Conservation (phyloP, 2,888 invertebrate genomes). For the Plagiodera versicolora region DNA sequence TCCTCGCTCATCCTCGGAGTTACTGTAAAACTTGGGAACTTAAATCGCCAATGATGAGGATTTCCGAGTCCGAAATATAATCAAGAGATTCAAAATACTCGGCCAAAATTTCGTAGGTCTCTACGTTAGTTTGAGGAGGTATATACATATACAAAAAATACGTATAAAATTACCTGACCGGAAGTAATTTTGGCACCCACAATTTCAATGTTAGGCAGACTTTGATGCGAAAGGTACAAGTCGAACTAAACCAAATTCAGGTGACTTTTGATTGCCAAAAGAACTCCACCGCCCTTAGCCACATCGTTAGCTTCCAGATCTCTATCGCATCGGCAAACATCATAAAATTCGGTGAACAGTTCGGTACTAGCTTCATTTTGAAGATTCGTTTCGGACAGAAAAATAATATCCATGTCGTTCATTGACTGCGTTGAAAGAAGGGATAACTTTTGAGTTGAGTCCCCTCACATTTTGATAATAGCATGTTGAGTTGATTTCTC, state of each 20-base stretch:
- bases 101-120: background rate
- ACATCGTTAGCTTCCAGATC: constrained; percentile 1
- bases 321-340: constrained; percentile 5
- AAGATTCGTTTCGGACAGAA: too few species aligned
- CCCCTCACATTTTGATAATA: background rate
- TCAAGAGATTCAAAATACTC: background rate
- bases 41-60: background rate
- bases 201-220: background rate
- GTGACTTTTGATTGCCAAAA: background rate
- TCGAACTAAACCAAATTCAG: background rate
- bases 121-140: constrained; percentile 2
- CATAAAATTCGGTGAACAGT: background rate
- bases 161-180: background rate
- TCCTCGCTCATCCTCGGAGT: background rate
- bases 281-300: constrained; percentile 3
- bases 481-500: constrained; percentile 6
- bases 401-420: too few species aligned
- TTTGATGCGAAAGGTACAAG: background rate
- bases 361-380: constrained; percentile 1
- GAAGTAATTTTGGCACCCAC: background rate
- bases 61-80: background rate
- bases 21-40: background rate
- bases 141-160: background rate
- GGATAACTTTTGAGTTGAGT: constrained; percentile 4
- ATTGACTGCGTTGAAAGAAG: too few species aligned